Conservation (phyloP, 1,140 invertebrate genomes). For the Pomacea maculata region DNA sequence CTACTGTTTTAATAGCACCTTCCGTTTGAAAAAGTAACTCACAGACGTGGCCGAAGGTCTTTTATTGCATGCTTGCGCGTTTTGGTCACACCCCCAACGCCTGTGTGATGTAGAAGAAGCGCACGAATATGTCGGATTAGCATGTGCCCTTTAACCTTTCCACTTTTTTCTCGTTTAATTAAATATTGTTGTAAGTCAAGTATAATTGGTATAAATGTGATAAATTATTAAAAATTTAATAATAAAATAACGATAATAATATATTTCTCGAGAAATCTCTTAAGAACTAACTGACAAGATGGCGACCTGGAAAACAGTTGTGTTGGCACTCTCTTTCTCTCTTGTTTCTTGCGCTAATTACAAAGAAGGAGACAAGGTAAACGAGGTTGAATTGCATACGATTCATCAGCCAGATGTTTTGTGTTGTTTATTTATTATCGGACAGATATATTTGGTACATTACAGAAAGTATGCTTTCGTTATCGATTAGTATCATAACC, state of each 20-base stretch:
- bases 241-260: slow-evolving; percentile 1
- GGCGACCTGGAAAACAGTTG: slow-evolving; percentile 23
- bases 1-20: no score
- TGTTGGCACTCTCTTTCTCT: slow-evolving; percentile 36
- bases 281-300: slow-evolving; percentile 16
- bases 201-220: neutral
- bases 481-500: no score
- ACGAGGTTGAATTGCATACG: neutral
- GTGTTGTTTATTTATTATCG: no score
- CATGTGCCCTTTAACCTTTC: slow-evolving; percentile 24
- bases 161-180: slow-evolving; percentile 3
- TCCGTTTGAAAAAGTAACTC: no score
- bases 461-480: no score
- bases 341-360: slow-evolving; percentile 33
- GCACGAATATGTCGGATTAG: slow-evolving; percentile 23
- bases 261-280: neutral
- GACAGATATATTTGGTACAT: no score
- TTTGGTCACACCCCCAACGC: slow-evolving; percentile 12
- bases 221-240: neutral
- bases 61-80: slow-evolving; percentile 8
- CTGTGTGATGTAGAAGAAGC: slow-evolving; percentile 18
- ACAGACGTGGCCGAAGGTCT: no score
- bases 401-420: neutral
- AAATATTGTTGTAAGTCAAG: neutral
- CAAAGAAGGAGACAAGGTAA: slow-evolving; percentile 52